Percentiles rank a stretch among this genome's conserved stretches.
These are phyloP conservation scores for Ceyx erithaca DNA, from an alignment of 2,797 vertebrate genomes.

Conservation along the genomic window DNA sequence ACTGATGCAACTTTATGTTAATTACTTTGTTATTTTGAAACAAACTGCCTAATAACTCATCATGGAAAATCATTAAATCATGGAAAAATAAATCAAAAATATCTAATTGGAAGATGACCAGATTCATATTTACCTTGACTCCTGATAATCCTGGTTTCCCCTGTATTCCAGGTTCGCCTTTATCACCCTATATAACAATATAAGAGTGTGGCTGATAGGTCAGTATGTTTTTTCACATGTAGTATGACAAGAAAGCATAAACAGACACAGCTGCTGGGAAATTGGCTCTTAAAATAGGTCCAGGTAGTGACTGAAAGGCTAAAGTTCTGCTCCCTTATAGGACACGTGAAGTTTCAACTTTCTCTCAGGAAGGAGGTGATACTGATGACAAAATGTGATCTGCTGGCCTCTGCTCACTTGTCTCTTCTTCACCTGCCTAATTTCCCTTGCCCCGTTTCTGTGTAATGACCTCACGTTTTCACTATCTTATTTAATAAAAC, in stretches of 20 bases:
- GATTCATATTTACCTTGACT: slow-evolving; percentile 80
- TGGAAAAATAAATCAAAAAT: background rate
- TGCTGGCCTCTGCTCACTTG: background rate
- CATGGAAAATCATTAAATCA: background rate
- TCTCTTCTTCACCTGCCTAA: background rate
- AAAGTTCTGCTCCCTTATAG: background rate
- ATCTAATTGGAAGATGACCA: no score
- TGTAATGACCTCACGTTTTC: background rate
- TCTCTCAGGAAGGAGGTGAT: background rate
- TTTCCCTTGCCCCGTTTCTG: background rate
- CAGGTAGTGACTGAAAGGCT: background rate
- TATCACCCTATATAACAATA: slow-evolving; percentile 84
- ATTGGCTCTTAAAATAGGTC: background rate
- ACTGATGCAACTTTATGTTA: background rate
- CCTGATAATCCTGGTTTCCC: slow-evolving; percentile 85
- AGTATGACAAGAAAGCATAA: background rate
- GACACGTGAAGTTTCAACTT: background rate
- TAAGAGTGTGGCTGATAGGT: background rate
- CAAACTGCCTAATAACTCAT: background rate
- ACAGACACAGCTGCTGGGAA: background rate
- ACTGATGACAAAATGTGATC: background rate
- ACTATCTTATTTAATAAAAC: background rate
- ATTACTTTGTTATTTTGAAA: background rate
- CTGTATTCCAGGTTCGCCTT: slow-evolving; percentile 87
- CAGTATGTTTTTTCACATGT: background rate